phyloP scores from a whole-genome alignment of 2,888 invertebrate species.

The Selenia dentaria region DNA sequence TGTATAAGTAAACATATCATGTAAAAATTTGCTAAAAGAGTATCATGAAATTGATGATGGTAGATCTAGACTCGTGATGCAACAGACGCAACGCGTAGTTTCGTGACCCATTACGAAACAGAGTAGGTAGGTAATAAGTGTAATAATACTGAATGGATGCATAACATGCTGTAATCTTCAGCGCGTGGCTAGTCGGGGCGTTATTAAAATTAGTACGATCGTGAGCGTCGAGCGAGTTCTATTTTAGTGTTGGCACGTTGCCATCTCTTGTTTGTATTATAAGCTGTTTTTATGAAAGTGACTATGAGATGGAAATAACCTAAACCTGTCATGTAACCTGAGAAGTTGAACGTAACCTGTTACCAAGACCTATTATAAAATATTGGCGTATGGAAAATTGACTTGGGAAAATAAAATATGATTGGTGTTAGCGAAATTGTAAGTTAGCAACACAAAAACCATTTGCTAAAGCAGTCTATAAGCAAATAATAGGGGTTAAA shows the following conservation, averaged over 20 bases:
- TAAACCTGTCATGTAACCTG: conserved; percentile 80
- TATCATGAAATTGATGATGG: neutral
- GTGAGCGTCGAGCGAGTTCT: conserved; percentile 77
- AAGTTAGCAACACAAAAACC: conserved; percentile 33
- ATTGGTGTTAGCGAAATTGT: conserved; percentile 11
- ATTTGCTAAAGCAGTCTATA: conserved; percentile 66
- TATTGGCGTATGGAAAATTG: conserved; percentile 1
- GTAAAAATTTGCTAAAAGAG: neutral
- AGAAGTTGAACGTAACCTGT: conserved; percentile 61
- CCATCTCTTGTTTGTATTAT: conserved; percentile 84
- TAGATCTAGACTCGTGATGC: neutral
- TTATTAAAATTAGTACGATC: conserved; percentile 81
- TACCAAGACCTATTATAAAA: conserved; percentile 24
- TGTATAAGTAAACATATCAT: conserved; percentile 49
- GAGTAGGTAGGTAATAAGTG: conserved; percentile 2
- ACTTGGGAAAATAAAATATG: conserved; percentile 1
- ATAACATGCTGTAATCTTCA: conserved; percentile 64
- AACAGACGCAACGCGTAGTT: conserved; percentile 22
- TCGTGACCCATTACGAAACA: conserved; percentile 40
- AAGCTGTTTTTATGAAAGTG: conserved; percentile 85
- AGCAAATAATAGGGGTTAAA: conserved; percentile 56
- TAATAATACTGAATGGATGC: conserved; percentile 38
- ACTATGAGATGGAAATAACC: conserved; percentile 83
- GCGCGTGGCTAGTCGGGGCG: conserved; percentile 59
- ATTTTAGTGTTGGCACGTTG: conserved; percentile 77